Base-by-base conservation (phyloP, 2,113 vertebrate species). In the Isichthys henryi region DNA sequence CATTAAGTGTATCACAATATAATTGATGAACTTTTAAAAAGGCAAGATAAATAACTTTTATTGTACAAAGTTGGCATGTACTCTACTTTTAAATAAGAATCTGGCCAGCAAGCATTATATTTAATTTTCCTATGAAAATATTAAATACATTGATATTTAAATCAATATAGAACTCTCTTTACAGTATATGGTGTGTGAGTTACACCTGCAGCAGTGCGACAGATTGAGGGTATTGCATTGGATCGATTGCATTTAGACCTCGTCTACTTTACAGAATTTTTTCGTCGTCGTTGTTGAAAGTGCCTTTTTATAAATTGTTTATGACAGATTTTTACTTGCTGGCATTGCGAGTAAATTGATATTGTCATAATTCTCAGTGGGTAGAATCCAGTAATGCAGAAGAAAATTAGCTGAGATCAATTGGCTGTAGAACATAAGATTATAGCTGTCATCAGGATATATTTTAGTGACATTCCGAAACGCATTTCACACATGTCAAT, bases 1-100 rank as follows among this genome's bases (percentile, higher is more conserved):
- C 94, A 95, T 96, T 95, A 96, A 95, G 95, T 96, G 95, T 96
- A 96, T 96, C 95, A 95, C 95, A 96, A 95, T 95, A 96, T 96
- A 96, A 96, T 96, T 96, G 94, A 96, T 96, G 95, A 95, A 95
- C 92, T 95, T 94, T 94, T 94, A 95, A 96, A 94, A 89, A 91
- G 94, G 92, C 92, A 93, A 96, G 95, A 96, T 96, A 96, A 96
- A 96, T 96, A 96, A 96, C 95, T 96, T 95, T 96, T 95, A 95
- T 95, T 95, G 95, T 94, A 92, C 91, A 82, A 94, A 95, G 94
- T 94, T 94, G 93, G 94, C 94, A 93, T 95, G 93, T 31, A 89
- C 93, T 92, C 93, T 90, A 93, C 92, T 91, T 89, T 88, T 92
- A 93, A 94, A 91, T 93, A 95, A 95, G 94, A 95, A 94, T 94